phyloP scores from a whole-genome alignment of 2,113 vertebrate genomes.

The Carollia perspicillata region DNA sequence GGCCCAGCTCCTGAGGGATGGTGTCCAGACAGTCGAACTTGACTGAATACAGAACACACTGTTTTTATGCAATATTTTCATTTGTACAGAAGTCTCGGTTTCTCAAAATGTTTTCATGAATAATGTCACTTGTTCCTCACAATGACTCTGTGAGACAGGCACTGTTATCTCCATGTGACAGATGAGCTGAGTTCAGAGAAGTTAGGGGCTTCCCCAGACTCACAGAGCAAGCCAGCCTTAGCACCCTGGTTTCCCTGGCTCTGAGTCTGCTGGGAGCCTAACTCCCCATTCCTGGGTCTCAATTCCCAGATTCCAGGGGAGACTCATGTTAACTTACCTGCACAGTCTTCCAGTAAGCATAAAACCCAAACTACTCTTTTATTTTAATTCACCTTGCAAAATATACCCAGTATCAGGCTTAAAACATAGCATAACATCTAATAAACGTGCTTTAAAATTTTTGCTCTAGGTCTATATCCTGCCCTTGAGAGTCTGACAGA shows the following conservation, averaged over 20 bases:
- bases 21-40: background rate
- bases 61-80: background rate
- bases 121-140: background rate
- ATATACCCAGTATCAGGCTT: background rate
- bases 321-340: background rate
- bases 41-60: background rate
- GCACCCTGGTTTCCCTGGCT: background rate
- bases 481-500: background rate
- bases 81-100: background rate
- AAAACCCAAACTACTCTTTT: background rate
- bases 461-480: background rate
- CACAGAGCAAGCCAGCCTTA: background rate
- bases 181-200: background rate
- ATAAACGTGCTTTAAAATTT: background rate
- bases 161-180: background rate
- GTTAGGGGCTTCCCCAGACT: background rate
- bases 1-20: background rate
- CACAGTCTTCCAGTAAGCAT: background rate
- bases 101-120: background rate
- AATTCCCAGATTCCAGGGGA: background rate
- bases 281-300: background rate
- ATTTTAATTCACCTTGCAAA: background rate
- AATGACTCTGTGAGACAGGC: background rate
- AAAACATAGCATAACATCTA: background rate
- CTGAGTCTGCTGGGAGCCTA: rapidly evolving